Evolutionary conservation across 1,140 invertebrate species (phyloP).

Genomic region (Rhagoletis pomonella): DNA sequence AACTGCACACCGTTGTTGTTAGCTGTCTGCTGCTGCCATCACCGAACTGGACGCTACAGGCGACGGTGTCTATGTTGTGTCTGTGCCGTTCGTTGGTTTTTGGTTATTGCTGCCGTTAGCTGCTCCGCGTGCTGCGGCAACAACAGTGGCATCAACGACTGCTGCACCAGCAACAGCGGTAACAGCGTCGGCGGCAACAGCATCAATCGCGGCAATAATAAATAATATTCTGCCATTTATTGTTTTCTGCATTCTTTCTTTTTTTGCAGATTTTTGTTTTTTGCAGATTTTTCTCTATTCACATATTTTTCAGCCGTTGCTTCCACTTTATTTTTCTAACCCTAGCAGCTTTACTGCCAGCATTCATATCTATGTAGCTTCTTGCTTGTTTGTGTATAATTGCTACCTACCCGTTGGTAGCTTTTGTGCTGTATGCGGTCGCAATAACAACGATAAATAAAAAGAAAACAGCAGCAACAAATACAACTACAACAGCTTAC

Average conservation of each 20-base stretch:
- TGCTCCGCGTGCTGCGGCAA: background rate
- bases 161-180: background rate
- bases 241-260: constrained; percentile 20
- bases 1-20: background rate
- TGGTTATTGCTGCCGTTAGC: constrained; percentile 17
- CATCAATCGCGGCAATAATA: constrained; percentile 47
- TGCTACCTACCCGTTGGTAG: background rate
- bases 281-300: background rate
- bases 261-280: background rate
- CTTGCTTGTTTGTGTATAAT: constrained; percentile 19
- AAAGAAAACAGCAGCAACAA: background rate
- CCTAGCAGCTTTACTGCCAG: background rate
- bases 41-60: background rate
- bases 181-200: background rate
- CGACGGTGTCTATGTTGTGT: background rate
- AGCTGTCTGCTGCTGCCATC: constrained; percentile 42
- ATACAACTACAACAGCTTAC: background rate
- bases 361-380: background rate
- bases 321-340: background rate
- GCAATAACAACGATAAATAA: background rate
- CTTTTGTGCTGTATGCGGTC: constrained; percentile 16
- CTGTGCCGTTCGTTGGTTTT: background rate
- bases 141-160: background rate
- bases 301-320: background rate
- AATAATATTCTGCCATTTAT: constrained; percentile 51